Percentiles rank a stretch among this genome's conserved stretches.
phyloP scores from a whole-genome alignment of 1,140 invertebrate species.

The Zaprionus nigranus region DNA sequence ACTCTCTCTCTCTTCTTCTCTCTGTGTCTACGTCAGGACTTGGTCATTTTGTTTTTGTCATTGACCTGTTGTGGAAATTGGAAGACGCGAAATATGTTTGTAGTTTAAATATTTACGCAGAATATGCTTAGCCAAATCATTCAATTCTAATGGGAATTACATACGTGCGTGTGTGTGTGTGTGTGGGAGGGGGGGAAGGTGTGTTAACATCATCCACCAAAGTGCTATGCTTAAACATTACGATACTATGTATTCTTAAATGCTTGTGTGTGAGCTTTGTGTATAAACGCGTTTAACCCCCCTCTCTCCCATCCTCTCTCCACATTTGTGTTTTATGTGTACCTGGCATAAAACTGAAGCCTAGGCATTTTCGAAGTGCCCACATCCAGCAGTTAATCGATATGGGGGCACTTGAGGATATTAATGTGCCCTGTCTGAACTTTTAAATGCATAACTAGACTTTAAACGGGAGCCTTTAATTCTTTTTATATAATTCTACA shows the following conservation, averaged over 20 bases:
- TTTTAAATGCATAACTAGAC: not conserved
- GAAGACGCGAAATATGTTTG: constrained; percentile 33
- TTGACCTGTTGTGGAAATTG: constrained; percentile 72
- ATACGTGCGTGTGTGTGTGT: too few species aligned
- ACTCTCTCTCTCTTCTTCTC: constrained; percentile 5
- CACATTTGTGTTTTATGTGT: constrained; percentile 31
- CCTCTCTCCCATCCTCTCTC: not conserved
- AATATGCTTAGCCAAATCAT: not conserved
- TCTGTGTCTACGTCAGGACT: constrained; percentile 49
- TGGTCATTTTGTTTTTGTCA: constrained; percentile 70
- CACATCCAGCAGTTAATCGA: constrained; percentile 46
- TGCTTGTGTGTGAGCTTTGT: constrained; percentile 1
- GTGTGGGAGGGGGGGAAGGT: too few species aligned
- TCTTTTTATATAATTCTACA: too few species aligned
- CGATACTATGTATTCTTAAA: not conserved
- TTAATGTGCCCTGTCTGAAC: constrained; percentile 10
- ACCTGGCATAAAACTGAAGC: constrained; percentile 42
- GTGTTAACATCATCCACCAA: not conserved
- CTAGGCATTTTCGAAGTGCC: constrained; percentile 36
- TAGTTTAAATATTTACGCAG: constrained; percentile 14
- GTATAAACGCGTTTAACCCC: not conserved
- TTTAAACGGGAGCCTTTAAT: not conserved
- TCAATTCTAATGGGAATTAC: not conserved
- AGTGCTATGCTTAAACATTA: not conserved
- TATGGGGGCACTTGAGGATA: constrained; percentile 36